phyloP scores from a whole-genome alignment of 2,113 vertebrate species.

The Calonectris borealis region DNA sequence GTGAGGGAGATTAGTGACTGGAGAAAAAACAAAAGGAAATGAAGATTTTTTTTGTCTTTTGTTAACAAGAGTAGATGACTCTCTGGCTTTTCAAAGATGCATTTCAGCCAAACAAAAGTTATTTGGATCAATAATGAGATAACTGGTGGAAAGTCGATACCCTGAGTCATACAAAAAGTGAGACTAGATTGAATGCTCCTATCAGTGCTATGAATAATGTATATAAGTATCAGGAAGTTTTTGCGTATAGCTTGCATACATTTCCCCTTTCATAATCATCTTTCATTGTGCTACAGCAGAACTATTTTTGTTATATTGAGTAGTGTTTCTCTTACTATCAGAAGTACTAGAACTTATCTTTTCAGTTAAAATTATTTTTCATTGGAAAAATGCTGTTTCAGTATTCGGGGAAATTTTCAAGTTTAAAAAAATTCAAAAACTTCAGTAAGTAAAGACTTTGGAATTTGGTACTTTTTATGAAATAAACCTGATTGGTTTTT shows the following conservation, averaged over 20 bases:
- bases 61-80: background rate
- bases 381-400: background rate
- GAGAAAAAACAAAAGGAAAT: background rate
- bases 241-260: background rate
- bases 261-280: slow-evolving; percentile 53
- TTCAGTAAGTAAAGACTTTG: background rate
- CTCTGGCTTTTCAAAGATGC: background rate
- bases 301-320: background rate
- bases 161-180: background rate
- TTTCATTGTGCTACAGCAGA: slow-evolving; percentile 13
- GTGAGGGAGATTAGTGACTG: background rate
- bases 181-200: background rate
- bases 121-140: background rate
- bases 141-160: background rate
- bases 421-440: background rate
- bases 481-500: background rate
- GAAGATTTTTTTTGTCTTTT: background rate
- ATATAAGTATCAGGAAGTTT: slow-evolving; percentile 14
- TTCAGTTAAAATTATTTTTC: background rate
- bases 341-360: background rate
- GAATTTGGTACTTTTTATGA: background rate
- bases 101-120: background rate
- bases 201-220: slow-evolving; percentile 46
- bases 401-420: background rate
- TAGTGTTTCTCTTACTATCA: background rate